A percentile compares a stretch with the other conserved stretches of the same genome.
phyloP scores from a whole-genome alignment of 1,140 invertebrate genomes.

The Adoxophyes honmai region DNA sequence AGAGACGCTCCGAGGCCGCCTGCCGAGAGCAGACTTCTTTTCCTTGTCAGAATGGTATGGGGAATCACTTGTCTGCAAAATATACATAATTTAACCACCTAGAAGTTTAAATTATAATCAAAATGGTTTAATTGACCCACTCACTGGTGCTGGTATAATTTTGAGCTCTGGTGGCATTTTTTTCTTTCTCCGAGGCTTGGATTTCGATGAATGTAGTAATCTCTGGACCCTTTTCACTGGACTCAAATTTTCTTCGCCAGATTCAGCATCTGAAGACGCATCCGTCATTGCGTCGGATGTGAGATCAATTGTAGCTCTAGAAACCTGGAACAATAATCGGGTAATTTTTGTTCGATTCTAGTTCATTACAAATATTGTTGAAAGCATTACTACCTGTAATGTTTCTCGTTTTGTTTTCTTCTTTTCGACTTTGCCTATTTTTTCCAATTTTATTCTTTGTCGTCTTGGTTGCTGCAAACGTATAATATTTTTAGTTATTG shows the following conservation, averaged over 20 bases:
- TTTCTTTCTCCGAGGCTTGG: conserved; percentile 67
- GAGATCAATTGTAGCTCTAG: conserved; percentile 72
- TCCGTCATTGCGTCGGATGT: conserved; percentile 72
- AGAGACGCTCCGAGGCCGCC: conserved; percentile 75
- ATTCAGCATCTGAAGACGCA: conserved; percentile 67
- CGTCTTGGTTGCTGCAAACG: conserved; percentile 55
- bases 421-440: conserved; percentile 56
- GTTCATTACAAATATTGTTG: background rate
- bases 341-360: conserved; percentile 6
- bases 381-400: conserved; percentile 41
- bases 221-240: conserved; percentile 68
- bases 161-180: conserved; percentile 79
- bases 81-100: conserved; percentile 21
- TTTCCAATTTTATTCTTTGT: conserved; percentile 58
- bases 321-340: conserved; percentile 49
- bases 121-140: no score
- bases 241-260: conserved; percentile 63
- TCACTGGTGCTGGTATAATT: conserved; percentile 74
- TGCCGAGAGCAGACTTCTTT: conserved; percentile 49
- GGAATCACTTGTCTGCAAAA: conserved; percentile 63
- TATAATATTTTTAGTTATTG: conserved; percentile 20
- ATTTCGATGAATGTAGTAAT: conserved; percentile 54
- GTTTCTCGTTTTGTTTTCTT: conserved; percentile 66
- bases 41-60: conserved; percentile 69
- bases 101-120: background rate